phyloP scores from a whole-genome alignment of 2,888 invertebrate genomes.

The Drosophila fulvimacula region DNA sequence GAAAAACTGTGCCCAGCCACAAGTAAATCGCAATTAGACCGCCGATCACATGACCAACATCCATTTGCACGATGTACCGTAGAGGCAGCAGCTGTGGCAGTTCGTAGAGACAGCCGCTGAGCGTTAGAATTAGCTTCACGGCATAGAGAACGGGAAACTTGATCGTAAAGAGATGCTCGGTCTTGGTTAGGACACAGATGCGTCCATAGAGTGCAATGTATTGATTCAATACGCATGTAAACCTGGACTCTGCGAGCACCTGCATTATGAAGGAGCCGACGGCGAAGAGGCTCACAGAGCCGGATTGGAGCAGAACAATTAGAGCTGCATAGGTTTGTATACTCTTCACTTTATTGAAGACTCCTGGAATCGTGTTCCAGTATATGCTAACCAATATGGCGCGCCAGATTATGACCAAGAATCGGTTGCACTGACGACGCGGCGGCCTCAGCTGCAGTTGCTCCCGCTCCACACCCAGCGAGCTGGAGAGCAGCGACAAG shows the following conservation, averaged over 20 bases:
- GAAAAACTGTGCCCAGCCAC: conserved; percentile 74
- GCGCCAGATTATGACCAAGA: conserved; percentile 54
- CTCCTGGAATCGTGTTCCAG: conserved; percentile 45
- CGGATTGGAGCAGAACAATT: conserved; percentile 57
- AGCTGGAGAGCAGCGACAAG: conserved; percentile 62
- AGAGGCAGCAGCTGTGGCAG: conserved; percentile 50
- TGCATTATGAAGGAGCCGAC: conserved; percentile 63
- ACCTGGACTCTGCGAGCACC: conserved; percentile 42
- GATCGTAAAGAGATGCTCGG: conserved; percentile 42
- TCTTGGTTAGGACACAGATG: conserved; percentile 43
- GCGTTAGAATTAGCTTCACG: conserved; percentile 61
- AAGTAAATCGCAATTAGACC: conserved; percentile 59
- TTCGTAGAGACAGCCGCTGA: conserved; percentile 67
- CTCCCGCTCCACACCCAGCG: conserved; percentile 26
- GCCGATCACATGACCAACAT: background rate
- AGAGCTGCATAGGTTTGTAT: conserved; percentile 52
- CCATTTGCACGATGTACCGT: background rate
- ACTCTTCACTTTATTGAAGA: conserved; percentile 28
- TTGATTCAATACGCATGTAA: conserved; percentile 62
- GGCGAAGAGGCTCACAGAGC: conserved; percentile 67
- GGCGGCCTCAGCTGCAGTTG: conserved; percentile 41
- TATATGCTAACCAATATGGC: conserved; percentile 53
- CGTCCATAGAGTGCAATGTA: conserved; percentile 58
- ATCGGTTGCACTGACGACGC: conserved; percentile 38
- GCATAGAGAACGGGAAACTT: conserved; percentile 58